These are phyloP conservation scores for Drosophila mauritiana DNA, from an alignment of 1,140 invertebrate genomes.

Conservation along the genomic window DNA sequence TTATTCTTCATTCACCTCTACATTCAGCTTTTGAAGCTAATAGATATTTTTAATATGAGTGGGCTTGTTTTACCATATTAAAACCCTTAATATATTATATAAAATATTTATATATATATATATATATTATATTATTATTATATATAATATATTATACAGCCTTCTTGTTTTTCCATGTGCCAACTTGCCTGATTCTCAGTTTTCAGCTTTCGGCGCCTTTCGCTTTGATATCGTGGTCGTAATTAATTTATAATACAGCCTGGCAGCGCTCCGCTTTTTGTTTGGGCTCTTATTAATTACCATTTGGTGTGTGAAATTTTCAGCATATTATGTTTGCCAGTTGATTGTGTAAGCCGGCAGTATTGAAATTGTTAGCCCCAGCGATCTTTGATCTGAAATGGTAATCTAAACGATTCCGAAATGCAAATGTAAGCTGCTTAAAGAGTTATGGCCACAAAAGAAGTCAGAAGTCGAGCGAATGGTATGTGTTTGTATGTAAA, in stretches of 20 bases:
- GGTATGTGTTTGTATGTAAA: conserved; percentile 54
- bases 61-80: too few relatives aligned
- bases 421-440: conserved; percentile 67
- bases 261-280: conserved; percentile 46
- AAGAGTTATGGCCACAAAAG: conserved; percentile 32
- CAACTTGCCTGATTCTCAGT: conserved; percentile 31
- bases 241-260: conserved; percentile 79
- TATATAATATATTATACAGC: neutral
- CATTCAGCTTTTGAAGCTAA: too few relatives aligned
- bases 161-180: conserved; percentile 12
- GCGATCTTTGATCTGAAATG: conserved; percentile 51
- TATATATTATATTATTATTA: too few relatives aligned
- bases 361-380: conserved; percentile 42
- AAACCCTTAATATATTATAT: neutral
- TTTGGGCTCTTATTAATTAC: conserved; percentile 45
- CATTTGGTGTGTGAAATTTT: conserved; percentile 49
- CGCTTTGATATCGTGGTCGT: conserved; percentile 71
- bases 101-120: too few relatives aligned
- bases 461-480: conserved; percentile 50
- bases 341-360: conserved; percentile 33
- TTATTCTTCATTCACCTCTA: too few relatives aligned
- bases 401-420: conserved; percentile 54
- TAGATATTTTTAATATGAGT: too few relatives aligned
- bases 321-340: conserved; percentile 48
- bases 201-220: conserved; percentile 47